Evolutionary conservation across 2,113 vertebrate genomes (phyloP), one percentile per base, ranked within the genome.

Genomic region (Cettia cetti): DNA sequence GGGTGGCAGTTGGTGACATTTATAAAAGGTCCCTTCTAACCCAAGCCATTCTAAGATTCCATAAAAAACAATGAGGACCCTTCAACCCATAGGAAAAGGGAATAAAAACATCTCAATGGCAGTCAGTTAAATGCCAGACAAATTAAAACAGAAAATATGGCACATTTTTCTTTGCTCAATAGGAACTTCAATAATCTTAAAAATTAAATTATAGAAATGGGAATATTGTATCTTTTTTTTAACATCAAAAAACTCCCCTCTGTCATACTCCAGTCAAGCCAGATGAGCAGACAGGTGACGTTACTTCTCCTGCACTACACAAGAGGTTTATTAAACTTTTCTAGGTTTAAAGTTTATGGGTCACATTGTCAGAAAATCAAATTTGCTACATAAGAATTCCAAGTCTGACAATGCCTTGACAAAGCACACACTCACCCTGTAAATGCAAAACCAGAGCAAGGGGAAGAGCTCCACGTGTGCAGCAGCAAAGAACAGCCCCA

Each of bases 381-480:
- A 35, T 47, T n/a, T 45, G 54, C 71, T 56, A 8, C 2, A 0
- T 5, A 40, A 64, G 44, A 52, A 50, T 35, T 23, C 35, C 9
- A 66, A 35, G 20, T 3, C 33, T n/a, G 37, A 49, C 9, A 23
- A 17, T 0, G 13, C 22, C 42, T 57, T 12, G 20, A 18, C 2
- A 15, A 31, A 40, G 53, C 7, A 17, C 5, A 1, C 1, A 1
- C 11, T 35, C 59, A 45, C 22, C 21, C 50, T 2, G 3, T 1
- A 23, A 54, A 40, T 13, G 66, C 14, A 40, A 64, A 40, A 21
- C 11, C 57, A 56, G 65, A 49, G 40, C 30, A 10, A 30, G 26
- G n/a, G 26, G 49, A 61, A 79, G 30, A 54, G 13, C n/a, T 56
- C 26, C 40, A 30, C 2, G 1, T 9, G 30, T 47, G 56, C 40